Conservation (phyloP, 1,140 invertebrate genomes). For the Amphibalanus amphitrite region DNA sequence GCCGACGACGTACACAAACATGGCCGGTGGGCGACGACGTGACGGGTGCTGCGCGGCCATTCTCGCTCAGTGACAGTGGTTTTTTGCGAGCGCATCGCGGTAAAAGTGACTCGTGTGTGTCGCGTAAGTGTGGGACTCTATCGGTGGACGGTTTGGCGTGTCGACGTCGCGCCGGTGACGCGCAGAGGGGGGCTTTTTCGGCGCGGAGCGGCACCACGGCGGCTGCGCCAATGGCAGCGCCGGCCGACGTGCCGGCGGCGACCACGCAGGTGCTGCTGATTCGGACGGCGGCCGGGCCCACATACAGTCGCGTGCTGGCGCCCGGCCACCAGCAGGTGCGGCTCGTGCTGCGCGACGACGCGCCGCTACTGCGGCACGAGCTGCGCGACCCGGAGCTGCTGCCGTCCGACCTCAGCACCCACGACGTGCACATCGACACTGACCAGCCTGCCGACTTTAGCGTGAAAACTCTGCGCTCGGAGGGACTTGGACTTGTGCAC, state of each 20-base stretch:
- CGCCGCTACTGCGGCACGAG: neutral
- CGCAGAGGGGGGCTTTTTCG: neutral
- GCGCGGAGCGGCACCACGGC: neutral
- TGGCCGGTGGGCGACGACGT: neutral
- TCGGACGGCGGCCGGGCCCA: neutral
- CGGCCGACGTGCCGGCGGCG: neutral
- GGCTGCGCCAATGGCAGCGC: slow-evolving; percentile 1
- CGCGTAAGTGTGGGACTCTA: neutral
- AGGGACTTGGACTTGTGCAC: slow-evolving; percentile 6
- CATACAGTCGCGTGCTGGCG: neutral
- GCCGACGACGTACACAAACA: neutral
- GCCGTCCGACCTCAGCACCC: slow-evolving; percentile 9
- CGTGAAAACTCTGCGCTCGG: slow-evolving; percentile 2
- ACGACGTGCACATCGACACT: slow-evolving; percentile 10
- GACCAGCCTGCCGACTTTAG: slow-evolving; percentile 11
- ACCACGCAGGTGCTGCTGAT: slow-evolving; percentile 5
- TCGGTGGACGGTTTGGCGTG: neutral
- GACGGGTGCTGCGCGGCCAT: neutral
- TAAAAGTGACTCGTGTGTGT: neutral
- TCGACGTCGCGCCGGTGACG: no score
- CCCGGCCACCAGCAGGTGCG: slow-evolving; percentile 3
- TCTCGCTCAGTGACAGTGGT: neutral
- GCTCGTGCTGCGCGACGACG: neutral
- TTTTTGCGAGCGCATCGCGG: neutral
- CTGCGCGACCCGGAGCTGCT: neutral